phyloP scores from a whole-genome alignment of 2,888 invertebrate species.

The Cataglyphis cursor region DNA sequence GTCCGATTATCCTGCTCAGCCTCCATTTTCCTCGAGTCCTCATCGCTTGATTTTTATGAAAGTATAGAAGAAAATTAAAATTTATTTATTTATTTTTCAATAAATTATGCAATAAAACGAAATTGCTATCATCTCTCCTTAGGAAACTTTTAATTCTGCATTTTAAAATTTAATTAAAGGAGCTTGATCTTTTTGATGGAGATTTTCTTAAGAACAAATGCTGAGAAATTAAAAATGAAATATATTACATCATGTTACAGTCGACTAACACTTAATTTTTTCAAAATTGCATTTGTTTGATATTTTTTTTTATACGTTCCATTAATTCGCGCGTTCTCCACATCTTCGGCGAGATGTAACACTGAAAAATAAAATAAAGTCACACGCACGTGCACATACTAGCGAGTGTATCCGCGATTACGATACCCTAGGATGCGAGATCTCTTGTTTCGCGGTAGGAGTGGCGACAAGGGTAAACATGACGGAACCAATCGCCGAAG shows the following conservation, averaged over 20 bases:
- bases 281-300: neutral
- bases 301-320: neutral
- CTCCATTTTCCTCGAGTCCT: constrained; percentile 9
- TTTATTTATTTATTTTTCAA: neutral
- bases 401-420: constrained; percentile 2
- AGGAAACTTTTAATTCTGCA: neutral
- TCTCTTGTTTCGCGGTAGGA: constrained; percentile 67
- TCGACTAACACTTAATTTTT: neutral
- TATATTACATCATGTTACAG: neutral
- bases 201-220: neutral
- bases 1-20: neutral
- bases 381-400: neutral
- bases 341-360: constrained; percentile 12
- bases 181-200: neutral
- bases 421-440: constrained; percentile 19
- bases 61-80: neutral
- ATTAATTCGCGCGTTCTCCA: constrained; percentile 2
- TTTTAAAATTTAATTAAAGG: neutral
- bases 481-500: constrained; percentile 80
- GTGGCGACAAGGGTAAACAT: constrained; percentile 81
- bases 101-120: neutral
- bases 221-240: neutral
- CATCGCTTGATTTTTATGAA: neutral
- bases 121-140: neutral
- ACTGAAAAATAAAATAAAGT: constrained; percentile 37